Evolutionary conservation across 2,888 invertebrate species (phyloP).

Genomic region (Dasysyrphus albostriatus): DNA sequence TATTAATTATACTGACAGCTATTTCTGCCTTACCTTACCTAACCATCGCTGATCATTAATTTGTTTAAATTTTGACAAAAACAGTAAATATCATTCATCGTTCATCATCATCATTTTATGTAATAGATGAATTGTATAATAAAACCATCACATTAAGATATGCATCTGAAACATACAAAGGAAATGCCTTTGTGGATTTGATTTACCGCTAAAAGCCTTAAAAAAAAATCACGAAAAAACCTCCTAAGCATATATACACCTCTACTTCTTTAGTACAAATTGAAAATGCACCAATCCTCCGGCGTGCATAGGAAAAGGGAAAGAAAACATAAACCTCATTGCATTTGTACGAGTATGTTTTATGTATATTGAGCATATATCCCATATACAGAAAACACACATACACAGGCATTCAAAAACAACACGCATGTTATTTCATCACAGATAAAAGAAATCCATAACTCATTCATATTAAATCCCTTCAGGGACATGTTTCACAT

Average conservation of each 20-base stretch:
- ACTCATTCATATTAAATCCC: slow-evolving; percentile 62
- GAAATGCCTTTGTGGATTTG: slow-evolving; percentile 18
- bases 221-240: slow-evolving; percentile 28
- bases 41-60: too few relatives aligned
- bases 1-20: too few relatives aligned
- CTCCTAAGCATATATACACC: background rate
- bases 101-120: too few relatives aligned
- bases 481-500: slow-evolving; percentile 61
- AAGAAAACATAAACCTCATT: background rate
- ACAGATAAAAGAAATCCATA: slow-evolving; percentile 44
- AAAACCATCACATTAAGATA: too few relatives aligned
- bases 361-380: background rate
- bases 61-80: too few relatives aligned
- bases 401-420: background rate
- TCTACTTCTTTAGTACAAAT: background rate
- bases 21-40: too few relatives aligned
- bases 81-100: too few relatives aligned
- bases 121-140: too few relatives aligned
- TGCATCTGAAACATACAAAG: too few relatives aligned
- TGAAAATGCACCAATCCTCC: slow-evolving; percentile 44
- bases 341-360: background rate
- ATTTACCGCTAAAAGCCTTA: slow-evolving; percentile 42
- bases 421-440: slow-evolving; percentile 11
- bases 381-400: background rate
- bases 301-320: background rate